phyloP scores from a whole-genome alignment of 2,113 vertebrate genomes.

The Heptranchias perlo region DNA sequence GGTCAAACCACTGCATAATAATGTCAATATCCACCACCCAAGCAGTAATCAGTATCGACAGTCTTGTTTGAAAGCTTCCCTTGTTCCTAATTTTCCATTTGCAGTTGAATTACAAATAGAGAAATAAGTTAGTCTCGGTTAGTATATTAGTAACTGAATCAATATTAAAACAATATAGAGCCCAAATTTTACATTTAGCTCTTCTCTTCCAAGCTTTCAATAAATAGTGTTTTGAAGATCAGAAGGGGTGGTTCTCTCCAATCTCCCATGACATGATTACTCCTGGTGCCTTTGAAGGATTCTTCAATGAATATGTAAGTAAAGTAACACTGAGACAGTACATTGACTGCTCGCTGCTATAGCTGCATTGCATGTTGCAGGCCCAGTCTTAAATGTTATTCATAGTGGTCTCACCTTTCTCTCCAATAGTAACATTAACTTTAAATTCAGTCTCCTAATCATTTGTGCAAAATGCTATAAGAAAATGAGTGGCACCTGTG shows the following conservation, averaged over 20 bases:
- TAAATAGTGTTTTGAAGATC: neutral
- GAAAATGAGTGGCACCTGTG: neutral
- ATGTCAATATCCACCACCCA: neutral
- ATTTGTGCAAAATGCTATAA: neutral
- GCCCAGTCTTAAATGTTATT: neutral
- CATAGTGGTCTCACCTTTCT: neutral
- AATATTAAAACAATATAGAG: neutral
- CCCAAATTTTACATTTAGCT: neutral
- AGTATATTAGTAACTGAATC: neutral
- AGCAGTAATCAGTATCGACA: slow-evolving; percentile 6
- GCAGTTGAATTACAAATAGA: neutral
- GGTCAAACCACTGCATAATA: too few relatives aligned
- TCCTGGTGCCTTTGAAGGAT: neutral
- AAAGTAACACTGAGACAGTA: neutral
- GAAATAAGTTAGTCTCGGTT: neutral
- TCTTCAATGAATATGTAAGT: neutral
- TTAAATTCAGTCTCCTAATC: neutral
- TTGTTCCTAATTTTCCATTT: neutral
- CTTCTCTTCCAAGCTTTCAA: neutral
- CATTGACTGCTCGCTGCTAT: neutral
- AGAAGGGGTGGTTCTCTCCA: neutral
- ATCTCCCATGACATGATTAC: neutral
- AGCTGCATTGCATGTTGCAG: neutral
- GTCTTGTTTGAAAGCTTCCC: neutral
- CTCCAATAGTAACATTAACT: neutral